Base-by-base conservation (phyloP, 2,797 vertebrate species). In the Chaetophractus vellerosus region DNA sequence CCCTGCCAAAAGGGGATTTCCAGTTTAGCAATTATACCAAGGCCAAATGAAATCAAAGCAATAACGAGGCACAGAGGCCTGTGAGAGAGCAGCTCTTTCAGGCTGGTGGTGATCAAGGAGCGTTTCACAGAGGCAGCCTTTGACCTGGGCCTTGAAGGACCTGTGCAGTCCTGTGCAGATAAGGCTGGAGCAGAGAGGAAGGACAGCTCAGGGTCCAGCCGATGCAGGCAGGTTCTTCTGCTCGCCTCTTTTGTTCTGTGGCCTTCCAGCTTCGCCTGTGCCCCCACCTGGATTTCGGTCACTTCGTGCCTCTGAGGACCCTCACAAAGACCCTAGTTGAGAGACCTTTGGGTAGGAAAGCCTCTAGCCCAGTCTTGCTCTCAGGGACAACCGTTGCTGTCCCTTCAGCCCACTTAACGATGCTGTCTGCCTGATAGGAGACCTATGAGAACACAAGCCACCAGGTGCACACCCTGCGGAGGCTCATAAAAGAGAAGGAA, bases 401-500 rank as follows among this genome's bases (percentile, higher is more conserved):
- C 4, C 14, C 28, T 82, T 63, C 63, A 78, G 72, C 28, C 10
- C 50, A n/a, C 36, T 93, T 64, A 82, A 36, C 41, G 63, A 64
- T 41, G 38, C 50, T 89, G 0, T 97, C 96, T 97, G 95, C 76
- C 97, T 33, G 5, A 61, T 91, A 99, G 99, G 99, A 99, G 98
- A 99, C 99, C 0, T 99, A 99, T 0, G 99, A 99, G 98, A 99
- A 98, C 66, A 99, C 99, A 41, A 99, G 98, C 98, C 99, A 99
- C 95, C 99, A 99, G 97, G 99, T 99, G 78, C 99, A 98, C 98
- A 99, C 99, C 0, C 99, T 99, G 95, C 98, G 99, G 96, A 98
- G 99, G 96, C 98, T 99, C 97, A 99, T 99, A 96, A 99, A 99
- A 97, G 99, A 99, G 98, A 99, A 99, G 98, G 99, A 99, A 6